Evolutionary conservation across 2,888 invertebrate genomes (phyloP).

Genomic region (Drosophila borealis): DNA sequence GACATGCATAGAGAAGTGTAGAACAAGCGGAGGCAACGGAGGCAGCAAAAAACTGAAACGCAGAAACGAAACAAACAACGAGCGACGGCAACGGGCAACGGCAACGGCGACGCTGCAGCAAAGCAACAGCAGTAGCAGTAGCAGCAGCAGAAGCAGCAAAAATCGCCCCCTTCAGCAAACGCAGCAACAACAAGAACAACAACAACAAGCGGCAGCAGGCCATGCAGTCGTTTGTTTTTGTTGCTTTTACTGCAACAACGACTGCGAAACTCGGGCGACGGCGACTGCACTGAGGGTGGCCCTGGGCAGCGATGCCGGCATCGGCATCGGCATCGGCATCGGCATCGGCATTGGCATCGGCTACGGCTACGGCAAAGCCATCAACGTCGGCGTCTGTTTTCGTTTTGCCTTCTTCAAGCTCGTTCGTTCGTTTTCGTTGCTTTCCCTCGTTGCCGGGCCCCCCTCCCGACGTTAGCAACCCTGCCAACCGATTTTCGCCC

Average conservation of each 20-base stretch:
- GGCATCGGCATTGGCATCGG: constrained; percentile 34
- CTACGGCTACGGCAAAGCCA: constrained; percentile 35
- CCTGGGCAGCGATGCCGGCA: constrained; percentile 60
- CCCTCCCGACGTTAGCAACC: background rate
- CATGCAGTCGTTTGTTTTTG: constrained; percentile 52
- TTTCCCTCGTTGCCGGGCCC: constrained; percentile 37
- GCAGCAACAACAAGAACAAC: constrained; percentile 54
- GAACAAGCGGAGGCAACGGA: constrained; percentile 54
- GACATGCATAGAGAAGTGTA: constrained; percentile 44
- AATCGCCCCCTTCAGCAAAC: constrained; percentile 74
- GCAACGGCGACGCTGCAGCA: constrained; percentile 35
- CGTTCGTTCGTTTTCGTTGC: constrained; percentile 49
- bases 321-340: constrained; percentile 26
- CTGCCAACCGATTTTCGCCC: constrained; percentile 5
- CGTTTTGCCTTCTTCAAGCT: constrained; percentile 39
- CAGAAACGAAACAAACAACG: constrained; percentile 67
- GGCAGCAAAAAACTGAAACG: constrained; percentile 57
- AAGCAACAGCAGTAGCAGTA: constrained; percentile 21
- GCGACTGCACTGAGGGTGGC: constrained; percentile 57
- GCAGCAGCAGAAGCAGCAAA: constrained; percentile 58
- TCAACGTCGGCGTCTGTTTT: constrained; percentile 41
- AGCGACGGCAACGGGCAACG: constrained; percentile 20
- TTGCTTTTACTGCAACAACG: constrained; percentile 53
- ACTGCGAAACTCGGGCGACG: constrained; percentile 59
- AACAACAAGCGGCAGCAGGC: constrained; percentile 41